phyloP scores from a whole-genome alignment of 2,888 invertebrate species.

The Xestia ashworthii region DNA sequence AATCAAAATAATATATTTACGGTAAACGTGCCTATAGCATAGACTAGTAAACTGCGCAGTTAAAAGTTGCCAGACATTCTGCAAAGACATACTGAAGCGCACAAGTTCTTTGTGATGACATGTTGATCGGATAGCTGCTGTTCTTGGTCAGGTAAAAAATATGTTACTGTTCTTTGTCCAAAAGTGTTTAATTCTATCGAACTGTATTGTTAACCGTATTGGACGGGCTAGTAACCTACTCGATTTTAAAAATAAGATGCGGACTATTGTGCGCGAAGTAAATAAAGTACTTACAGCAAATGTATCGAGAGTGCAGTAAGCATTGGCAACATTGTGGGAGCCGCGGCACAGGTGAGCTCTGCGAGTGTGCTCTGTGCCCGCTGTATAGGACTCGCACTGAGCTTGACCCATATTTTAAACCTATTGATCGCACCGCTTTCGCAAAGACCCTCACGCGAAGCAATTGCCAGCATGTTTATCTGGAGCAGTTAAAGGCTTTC shows the following conservation, averaged over 20 bases:
- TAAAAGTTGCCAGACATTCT: not conserved
- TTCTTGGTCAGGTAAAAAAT: not conserved
- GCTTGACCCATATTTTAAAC: conserved; percentile 83
- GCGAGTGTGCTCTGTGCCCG: conserved; percentile 36
- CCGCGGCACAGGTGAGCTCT: conserved; percentile 45
- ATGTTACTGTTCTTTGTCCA: not conserved
- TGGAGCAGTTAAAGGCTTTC: conserved; percentile 50
- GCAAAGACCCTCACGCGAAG: conserved; percentile 61
- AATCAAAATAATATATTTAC: conserved; percentile 4
- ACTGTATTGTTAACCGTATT: not conserved
- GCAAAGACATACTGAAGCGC: not conserved
- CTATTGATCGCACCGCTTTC: conserved; percentile 76
- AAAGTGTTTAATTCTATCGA: not conserved
- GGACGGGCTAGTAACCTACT: not conserved
- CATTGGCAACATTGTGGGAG: conserved; percentile 29
- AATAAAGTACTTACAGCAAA: conserved; percentile 7
- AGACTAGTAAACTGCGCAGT: not conserved
- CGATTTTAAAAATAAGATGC: not conserved
- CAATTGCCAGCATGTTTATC: conserved; percentile 62
- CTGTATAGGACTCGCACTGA: conserved; percentile 69
- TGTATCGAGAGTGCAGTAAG: conserved; percentile 29
- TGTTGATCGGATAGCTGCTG: too few species aligned
- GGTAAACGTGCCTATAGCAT: not conserved
- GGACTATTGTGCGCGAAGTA: conserved; percentile 3
- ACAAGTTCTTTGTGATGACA: not conserved